Evolutionary conservation across 2,888 invertebrate species (phyloP).

Genomic region (Agrochola lychnidis): DNA sequence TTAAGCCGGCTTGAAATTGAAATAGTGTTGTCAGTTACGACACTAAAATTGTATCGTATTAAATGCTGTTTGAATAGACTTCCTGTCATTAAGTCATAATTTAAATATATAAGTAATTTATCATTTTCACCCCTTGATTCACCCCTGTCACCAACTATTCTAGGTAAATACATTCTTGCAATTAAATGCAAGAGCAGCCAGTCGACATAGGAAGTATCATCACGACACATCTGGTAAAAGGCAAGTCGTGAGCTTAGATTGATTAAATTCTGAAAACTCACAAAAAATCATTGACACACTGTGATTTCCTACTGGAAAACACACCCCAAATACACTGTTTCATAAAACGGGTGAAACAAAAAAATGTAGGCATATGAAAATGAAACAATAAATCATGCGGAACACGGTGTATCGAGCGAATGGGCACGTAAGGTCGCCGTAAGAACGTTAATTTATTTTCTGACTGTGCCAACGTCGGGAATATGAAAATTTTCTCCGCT

Average conservation of each 20-base stretch:
- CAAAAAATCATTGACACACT: neutral
- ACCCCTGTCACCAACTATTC: neutral
- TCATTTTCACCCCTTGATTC: too few relatives aligned
- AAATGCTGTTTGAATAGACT: too few relatives aligned
- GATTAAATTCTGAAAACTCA: neutral
- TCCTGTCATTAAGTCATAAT: too few relatives aligned
- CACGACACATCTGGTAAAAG: neutral
- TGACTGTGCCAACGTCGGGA: conserved; percentile 67
- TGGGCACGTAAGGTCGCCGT: conserved; percentile 69
- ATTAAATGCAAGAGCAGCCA: neutral
- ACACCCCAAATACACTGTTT: conserved; percentile 22
- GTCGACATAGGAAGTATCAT: neutral
- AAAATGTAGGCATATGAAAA: conserved; percentile 68
- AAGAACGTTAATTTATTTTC: conserved; percentile 80
- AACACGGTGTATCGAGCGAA: conserved; percentile 66
- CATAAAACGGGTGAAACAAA: conserved; percentile 48
- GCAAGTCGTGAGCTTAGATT: neutral
- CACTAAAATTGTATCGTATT: too few relatives aligned
- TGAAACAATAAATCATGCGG: conserved; percentile 73
- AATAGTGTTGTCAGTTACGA: too few relatives aligned
- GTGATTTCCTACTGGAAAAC: neutral
- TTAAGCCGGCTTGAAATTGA: too few relatives aligned
- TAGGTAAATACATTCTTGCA: neutral
- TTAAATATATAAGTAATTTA: too few relatives aligned
- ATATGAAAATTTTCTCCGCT: conserved; percentile 77